Evolutionary conservation across 2,113 vertebrate species (phyloP), one percentile per base, ranked within the genome.

Genomic region (Dasyprocta punctata): DNA sequence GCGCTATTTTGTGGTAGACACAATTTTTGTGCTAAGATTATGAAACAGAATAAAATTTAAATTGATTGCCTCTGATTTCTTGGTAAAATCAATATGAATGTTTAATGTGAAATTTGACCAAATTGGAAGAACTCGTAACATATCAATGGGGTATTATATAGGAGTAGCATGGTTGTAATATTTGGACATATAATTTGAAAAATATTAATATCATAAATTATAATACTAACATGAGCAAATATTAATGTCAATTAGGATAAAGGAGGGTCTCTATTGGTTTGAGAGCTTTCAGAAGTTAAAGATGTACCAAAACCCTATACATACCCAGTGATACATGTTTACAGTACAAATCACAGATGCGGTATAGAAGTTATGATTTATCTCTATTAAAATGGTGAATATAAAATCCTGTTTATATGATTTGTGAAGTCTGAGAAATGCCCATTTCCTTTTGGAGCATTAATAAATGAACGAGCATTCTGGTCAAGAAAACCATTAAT

Each of bases 401-500:
- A 88, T 88, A 97, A 95, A 84, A 47, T 92, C 16, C 11, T 86
- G 60, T 80, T 96, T 94, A 17, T 81, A 86, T 97, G 92, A 97
- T 92, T 92, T 96, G 96, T 95, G 19, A 69, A 96, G 86, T 92
- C 63, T 96, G 8, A 56, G 52, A 95, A 97, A 89, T 77, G 33
- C 20, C 92, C 14, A 90, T 96, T 90, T 92, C 19, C 63, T 94
- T n/a, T 89, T 33, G 12, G n/a, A 89, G 17, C 17, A 67, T 91
- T 96, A 98, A 92, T 83, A 96, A 97, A 90, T 87, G 75, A 96
- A 17, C 90, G 86, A 94, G 6, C 65, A 91, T 12, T 94, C 80
- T 94, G 49, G 83, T 83, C 65, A 95, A 91, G 61, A 91, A 80
- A 78, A 91, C 3, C 11, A 97, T 94, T 96, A 85, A 97, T 96